Conservation (phyloP, 1,140 invertebrate species). For the Bombus breviceps region DNA sequence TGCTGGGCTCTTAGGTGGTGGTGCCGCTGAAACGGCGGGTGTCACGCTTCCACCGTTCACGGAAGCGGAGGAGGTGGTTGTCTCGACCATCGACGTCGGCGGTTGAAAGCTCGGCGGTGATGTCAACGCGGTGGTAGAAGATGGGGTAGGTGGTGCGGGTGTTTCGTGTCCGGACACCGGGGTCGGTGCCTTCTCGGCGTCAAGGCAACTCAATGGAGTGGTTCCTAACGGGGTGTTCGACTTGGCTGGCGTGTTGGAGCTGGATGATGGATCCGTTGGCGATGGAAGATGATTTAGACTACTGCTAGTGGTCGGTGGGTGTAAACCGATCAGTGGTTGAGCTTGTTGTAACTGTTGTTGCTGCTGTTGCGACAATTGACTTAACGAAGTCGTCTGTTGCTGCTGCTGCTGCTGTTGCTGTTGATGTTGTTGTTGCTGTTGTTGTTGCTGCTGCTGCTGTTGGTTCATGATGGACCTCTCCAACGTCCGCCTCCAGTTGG, state of each 20-base stretch:
- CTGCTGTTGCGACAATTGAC: constrained; percentile 66
- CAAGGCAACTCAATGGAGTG: constrained; percentile 68
- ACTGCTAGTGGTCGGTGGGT: constrained; percentile 73
- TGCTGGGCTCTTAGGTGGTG: constrained; percentile 84
- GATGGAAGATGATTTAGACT: constrained; percentile 81
- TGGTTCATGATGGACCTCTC: constrained; percentile 85
- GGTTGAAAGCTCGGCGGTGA: constrained; percentile 73
- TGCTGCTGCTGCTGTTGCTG: constrained; percentile 71
- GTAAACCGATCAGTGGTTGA: constrained; percentile 67
- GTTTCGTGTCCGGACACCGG: constrained; percentile 79
- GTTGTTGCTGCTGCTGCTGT: constrained; percentile 80
- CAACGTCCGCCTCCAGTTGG: constrained; percentile 89
- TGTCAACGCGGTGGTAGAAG: constrained; percentile 77
- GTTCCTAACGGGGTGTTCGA: constrained; percentile 77
- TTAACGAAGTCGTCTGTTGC: constrained; percentile 56
- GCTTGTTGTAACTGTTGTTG: constrained; percentile 70
- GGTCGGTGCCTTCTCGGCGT: constrained; percentile 79
- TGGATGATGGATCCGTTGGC: constrained; percentile 80
- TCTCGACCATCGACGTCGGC: constrained; percentile 67
- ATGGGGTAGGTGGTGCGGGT: constrained; percentile 80
- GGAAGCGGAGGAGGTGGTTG: constrained; percentile 57
- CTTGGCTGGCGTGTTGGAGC: constrained; percentile 76
- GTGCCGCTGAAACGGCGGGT: constrained; percentile 64
- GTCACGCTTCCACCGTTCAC: constrained; percentile 66
- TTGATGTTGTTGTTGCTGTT: constrained; percentile 75